phyloP scores from a whole-genome alignment of 1,140 invertebrate genomes.

The Drosophila santomea region DNA sequence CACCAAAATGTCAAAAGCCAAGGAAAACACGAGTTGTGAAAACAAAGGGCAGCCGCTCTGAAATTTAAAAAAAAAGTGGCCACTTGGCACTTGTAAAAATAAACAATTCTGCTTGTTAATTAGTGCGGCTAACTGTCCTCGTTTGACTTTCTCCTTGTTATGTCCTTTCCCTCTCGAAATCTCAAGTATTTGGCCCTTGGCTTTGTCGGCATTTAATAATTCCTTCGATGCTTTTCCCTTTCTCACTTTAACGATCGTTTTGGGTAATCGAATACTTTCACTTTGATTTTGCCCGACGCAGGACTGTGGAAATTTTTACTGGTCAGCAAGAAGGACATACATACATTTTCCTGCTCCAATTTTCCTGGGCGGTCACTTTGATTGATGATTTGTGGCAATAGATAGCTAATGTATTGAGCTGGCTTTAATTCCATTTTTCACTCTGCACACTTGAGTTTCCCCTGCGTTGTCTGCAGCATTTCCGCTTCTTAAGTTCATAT shows the following conservation, averaged over 20 bases:
- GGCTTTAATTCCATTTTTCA: conserved; percentile 33
- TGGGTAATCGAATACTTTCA: conserved; percentile 75
- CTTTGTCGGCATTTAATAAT: conserved; percentile 62
- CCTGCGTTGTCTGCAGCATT: conserved; percentile 36
- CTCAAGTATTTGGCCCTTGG: conserved; percentile 50
- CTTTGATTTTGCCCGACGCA: conserved; percentile 65
- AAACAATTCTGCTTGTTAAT: conserved; percentile 77
- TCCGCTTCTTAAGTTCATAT: conserved; percentile 56
- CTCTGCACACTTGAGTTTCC: conserved; percentile 38
- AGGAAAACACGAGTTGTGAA: conserved; percentile 75
- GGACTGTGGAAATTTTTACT: conserved; percentile 31
- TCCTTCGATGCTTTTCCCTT: conserved; percentile 12
- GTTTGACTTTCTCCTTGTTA: conserved; percentile 69
- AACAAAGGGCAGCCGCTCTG: conserved; percentile 64
- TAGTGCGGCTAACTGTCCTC: conserved; percentile 74
- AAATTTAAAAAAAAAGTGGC: conserved; percentile 21
- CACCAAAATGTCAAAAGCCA: conserved; percentile 66
- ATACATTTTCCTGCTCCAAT: conserved; percentile 17
- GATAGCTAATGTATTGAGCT: conserved; percentile 37
- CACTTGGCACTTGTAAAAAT: conserved; percentile 78
- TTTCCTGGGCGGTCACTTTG: conserved; percentile 32
- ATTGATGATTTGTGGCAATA: conserved; percentile 51
- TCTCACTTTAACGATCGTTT: conserved; percentile 67
- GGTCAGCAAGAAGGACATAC: conserved; percentile 33
- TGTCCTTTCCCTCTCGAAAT: conserved; percentile 14